These are phyloP conservation scores for Beris chalybata DNA, from an alignment of 2,888 invertebrate genomes.

Conservation along the genomic window DNA sequence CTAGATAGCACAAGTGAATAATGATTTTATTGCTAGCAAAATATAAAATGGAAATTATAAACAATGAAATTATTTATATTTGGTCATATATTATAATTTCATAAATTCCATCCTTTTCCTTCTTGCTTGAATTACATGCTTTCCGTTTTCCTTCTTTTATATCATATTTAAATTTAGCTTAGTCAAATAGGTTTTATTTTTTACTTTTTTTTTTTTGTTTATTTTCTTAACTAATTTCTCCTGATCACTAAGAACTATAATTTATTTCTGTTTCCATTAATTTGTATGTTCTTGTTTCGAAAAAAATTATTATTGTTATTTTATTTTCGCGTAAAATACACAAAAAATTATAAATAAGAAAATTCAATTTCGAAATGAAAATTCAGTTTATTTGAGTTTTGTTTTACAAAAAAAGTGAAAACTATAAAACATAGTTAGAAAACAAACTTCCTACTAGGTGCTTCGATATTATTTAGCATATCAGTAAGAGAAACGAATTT, in stretches of 20 bases:
- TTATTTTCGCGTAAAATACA: background rate
- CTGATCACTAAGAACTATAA: slow-evolving; percentile 10
- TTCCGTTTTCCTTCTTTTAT: background rate
- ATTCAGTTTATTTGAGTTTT: background rate
- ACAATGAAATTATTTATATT: background rate
- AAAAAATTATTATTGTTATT: slow-evolving; percentile 9
- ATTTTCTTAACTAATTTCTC: background rate
- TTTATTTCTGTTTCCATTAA: slow-evolving; percentile 4
- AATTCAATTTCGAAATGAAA: slow-evolving; percentile 16
- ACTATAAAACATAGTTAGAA: background rate
- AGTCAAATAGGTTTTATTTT: slow-evolving; percentile 9
- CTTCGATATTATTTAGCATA: background rate
- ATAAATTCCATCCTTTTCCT: background rate
- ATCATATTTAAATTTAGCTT: slow-evolving; percentile 6
- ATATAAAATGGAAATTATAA: no score
- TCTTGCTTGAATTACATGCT: background rate
- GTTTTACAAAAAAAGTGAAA: slow-evolving; percentile 2
- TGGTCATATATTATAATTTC: background rate
- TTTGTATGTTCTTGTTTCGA: slow-evolving; percentile 1
- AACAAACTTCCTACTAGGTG: background rate
- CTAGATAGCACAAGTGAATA: slow-evolving; percentile 3
- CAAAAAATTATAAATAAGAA: background rate
- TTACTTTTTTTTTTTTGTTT: slow-evolving; percentile 1
- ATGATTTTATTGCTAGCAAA: slow-evolving; percentile 1
- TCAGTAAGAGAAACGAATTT: background rate